phyloP scores from a whole-genome alignment of 2,888 invertebrate genomes.

The Dolichopus griseipennis region DNA sequence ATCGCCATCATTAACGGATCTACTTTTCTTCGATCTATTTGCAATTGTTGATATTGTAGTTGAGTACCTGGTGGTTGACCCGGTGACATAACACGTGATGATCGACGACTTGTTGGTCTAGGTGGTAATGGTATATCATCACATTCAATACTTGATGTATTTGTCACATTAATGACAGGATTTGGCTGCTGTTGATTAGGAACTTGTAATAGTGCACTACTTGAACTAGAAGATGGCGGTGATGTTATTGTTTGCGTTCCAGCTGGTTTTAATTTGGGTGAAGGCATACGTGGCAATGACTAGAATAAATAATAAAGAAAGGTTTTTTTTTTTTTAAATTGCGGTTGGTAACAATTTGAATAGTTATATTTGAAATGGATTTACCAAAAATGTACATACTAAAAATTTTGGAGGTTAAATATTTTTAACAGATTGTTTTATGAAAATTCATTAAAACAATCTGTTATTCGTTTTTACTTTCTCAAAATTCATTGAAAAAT shows the following conservation, averaged over 20 bases:
- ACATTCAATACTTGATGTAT: conserved; percentile 1
- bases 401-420: too few species aligned
- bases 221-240: conserved; percentile 12
- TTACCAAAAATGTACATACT: too few species aligned
- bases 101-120: conserved; percentile 31
- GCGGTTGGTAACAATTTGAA: too few species aligned
- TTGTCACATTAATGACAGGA: conserved; percentile 53
- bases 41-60: conserved; percentile 36
- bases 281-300: conserved; percentile 17
- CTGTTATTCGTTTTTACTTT: too few species aligned
- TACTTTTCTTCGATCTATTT: conserved; percentile 23
- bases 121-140: conserved; percentile 31
- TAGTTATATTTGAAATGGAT: too few species aligned
- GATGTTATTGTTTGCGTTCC: conserved; percentile 19
- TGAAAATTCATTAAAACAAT: too few species aligned
- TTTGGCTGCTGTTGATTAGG: conserved; percentile 17
- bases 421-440: too few species aligned
- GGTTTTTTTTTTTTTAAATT: too few species aligned
- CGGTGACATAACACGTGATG: conserved; percentile 41
- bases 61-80: conserved; percentile 32
- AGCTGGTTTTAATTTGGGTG: conserved; percentile 20
- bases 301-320: conserved; percentile 8
- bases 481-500: too few species aligned
- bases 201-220: conserved; percentile 1
- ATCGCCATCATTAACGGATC: conserved; percentile 20